These are phyloP conservation scores for Babyrousa celebensis DNA, from an alignment of 2,797 vertebrate genomes.

Conservation along the genomic window DNA sequence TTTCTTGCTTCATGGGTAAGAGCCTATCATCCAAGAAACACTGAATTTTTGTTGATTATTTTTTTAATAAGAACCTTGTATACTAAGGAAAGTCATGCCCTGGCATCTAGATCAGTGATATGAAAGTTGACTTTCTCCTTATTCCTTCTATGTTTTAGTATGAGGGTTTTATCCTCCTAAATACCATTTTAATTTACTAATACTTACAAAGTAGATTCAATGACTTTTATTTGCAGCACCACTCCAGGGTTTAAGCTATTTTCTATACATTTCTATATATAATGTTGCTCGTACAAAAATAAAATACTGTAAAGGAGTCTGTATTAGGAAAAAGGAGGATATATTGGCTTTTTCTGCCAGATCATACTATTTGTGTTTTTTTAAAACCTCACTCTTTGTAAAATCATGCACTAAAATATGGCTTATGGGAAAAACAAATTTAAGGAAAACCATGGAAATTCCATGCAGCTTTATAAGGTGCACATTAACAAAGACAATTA, in stretches of 20 bases:
- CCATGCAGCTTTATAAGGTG: not conserved
- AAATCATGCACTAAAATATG: not conserved
- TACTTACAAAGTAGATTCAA: not conserved
- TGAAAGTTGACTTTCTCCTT: not conserved
- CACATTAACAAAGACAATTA: not conserved
- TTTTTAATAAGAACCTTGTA: not conserved
- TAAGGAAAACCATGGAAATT: not conserved
- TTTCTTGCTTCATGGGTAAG: not conserved
- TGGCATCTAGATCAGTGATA: not conserved
- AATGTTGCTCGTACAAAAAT: not conserved
- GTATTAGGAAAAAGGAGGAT: not conserved
- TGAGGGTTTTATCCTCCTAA: not conserved
- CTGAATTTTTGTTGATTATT: not conserved
- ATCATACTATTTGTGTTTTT: not conserved
- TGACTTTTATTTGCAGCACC: not conserved
- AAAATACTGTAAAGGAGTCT: not conserved
- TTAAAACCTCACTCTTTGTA: not conserved
- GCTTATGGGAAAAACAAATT: not conserved
- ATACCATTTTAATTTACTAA: not conserved
- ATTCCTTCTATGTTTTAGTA: not conserved
- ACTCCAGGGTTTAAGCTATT: not conserved
- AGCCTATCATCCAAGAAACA: not conserved
- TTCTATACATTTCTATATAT: not conserved
- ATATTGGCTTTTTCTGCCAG: not conserved
- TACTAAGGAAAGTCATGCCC: not conserved